Evolutionary conservation across 2,797 vertebrate species (phyloP), one percentile per base, ranked within the genome.

Genomic region (Enteromius treurensis): DNA sequence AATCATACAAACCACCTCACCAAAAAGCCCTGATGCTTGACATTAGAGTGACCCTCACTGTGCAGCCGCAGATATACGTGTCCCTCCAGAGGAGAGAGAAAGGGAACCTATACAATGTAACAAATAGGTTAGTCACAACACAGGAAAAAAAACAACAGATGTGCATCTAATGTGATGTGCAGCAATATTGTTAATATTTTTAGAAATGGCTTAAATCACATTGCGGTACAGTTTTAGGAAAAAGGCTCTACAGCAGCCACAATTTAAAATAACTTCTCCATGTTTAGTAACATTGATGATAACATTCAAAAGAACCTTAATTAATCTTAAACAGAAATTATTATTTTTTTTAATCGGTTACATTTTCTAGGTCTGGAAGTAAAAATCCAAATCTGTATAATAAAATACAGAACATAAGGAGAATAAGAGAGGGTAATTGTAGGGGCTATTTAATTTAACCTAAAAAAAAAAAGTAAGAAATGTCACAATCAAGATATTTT

Each of bases 81-180:
- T 69, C 95, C 95, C 88, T 96, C 95, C 83, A 96, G 92, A 51
- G 95, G 95, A 40, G 95, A 96, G 21, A 96, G 91, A 76, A 96
- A 96, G 0, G 95, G 95, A 10, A 96, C 95, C 95, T 96, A 64
- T 5, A 37, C 1, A 49, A 53, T 68, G 76, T 4, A 80, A 51
- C 21, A n/a, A 55, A 58, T 29, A 2, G 14, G 10, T 80, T 23
- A 75, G 49, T 42, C 11, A 42, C 42, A 10, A 42, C 9, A 42
- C 42, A 42, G 42, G 40, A 40, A 40, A 40, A 40, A 40, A 40
- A 37, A 37, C 40, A 40, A 40, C 37, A 37, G 37, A 42, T 42
- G 8, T 40, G 37, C 7, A 40, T 40, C 37, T 40, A 40, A 40
- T 40, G 37, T 40, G 40, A 42, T 10, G 40, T 10, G 40, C 40